Base-by-base conservation (phyloP, 2,113 vertebrate species). In the Lampris megalopsis region DNA sequence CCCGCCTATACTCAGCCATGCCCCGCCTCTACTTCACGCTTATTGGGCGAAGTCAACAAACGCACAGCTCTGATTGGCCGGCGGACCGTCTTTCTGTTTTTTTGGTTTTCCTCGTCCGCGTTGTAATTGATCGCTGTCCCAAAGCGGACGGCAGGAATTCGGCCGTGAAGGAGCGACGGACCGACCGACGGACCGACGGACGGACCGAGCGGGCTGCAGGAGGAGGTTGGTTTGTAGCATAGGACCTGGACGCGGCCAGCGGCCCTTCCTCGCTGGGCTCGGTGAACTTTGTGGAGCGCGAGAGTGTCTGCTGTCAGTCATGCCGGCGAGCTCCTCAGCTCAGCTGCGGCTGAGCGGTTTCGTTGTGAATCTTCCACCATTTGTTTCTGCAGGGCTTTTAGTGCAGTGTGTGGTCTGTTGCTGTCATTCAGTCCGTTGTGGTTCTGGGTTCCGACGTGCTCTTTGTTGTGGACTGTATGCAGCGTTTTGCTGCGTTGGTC, bases 201-300 rank as follows among this genome's bases (percentile, higher is more conserved):
- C 8, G 8, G 9, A 57, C 9, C 9, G 11, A 13, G 24, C 24
- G 3, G 47, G 63, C 43, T 63, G 9, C 7, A 13, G 5, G 1
- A 13, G 3, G 52, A 89, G 93, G 93, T 95, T 80, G 93, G 93
- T 91, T 59, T 71, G 60, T 42, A 0, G 37, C 50, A 13, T 6
- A 0, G 5, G 4, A 10, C 10, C 11, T 6, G 63, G 68, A 5
- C 38, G 54, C 6, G 2, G 35, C 54, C 58, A 57, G 60, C 56
- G 36, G 53, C 42, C 43, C 41, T 10, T 57, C 37, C 61, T 43
- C 58, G 1, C 63, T 69, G 41, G 57, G 53, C 42, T 0, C 56
- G 64, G 61, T 48, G 45, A 75, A 79, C 71, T 85, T 63, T 66
- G 79, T 65, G 24, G 75, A 80, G 24, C 24, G 24, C 24, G 24